Evolutionary conservation across 1,140 invertebrate genomes (phyloP).

Genomic region (Orius insidiosus): DNA sequence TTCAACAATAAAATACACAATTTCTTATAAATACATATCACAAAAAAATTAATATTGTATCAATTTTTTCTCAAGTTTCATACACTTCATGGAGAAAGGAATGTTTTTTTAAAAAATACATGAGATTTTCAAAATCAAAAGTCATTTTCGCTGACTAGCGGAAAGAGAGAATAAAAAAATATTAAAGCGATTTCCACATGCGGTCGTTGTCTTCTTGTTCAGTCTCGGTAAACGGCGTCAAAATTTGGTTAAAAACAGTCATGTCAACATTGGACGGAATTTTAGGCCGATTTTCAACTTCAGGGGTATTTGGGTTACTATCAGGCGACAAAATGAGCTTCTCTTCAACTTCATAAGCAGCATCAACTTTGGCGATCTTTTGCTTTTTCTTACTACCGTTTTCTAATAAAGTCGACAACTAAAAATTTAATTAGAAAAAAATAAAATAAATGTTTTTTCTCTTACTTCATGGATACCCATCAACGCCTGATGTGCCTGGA

Average conservation of each 20-base stretch:
- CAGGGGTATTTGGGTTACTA: background rate
- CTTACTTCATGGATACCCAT: slow-evolving; percentile 28
- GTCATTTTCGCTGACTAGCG: too few species aligned
- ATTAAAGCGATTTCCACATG: too few species aligned
- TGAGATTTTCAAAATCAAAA: too few species aligned
- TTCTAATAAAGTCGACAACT: background rate
- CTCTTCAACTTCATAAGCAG: slow-evolving; percentile 26
- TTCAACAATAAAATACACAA: too few species aligned
- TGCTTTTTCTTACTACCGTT: slow-evolving; percentile 4
- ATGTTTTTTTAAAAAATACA: too few species aligned
- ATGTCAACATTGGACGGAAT: background rate
- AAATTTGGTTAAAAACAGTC: slow-evolving; percentile 2
- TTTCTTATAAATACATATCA: too few species aligned
- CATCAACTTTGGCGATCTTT: slow-evolving; percentile 22
- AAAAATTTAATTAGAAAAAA: background rate
- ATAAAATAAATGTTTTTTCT: background rate
- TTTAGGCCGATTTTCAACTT: background rate
- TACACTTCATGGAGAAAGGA: too few species aligned
- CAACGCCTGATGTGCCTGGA: slow-evolving; percentile 25
- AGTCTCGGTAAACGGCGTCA: background rate
- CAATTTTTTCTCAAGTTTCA: too few species aligned
- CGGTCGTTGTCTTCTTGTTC: background rate
- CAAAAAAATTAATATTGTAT: too few species aligned
- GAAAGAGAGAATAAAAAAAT: too few species aligned
- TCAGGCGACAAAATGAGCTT: background rate